Base-by-base conservation (phyloP, 2,113 vertebrate genomes). In the Charina bottae region DNA sequence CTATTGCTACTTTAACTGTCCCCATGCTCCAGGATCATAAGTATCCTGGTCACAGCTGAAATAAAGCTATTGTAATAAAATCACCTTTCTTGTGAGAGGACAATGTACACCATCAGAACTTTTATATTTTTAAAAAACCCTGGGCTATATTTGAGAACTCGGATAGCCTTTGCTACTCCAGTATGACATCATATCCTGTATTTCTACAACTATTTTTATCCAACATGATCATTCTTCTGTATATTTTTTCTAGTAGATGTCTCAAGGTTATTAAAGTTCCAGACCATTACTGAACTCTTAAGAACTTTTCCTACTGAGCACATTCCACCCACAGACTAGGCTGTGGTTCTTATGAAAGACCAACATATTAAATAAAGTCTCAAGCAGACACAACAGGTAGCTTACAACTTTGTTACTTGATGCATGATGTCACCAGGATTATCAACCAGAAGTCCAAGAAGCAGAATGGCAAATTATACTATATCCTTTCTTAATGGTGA, bases 291-390 rank as follows among this genome's bases (percentile, higher is more conserved):
- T 92, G 78, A 92, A 92, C 87, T 92, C 23, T 2, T 55, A 89
- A 85, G 64, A 62, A 78, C 56, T 89, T 89, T 92, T 55, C 72
- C 15, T 55, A 55, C 58, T 15, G 12, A 84, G 58, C 19, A 89
- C 86, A 55, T 15, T 55, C 94, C 92, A 85, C 95, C 96, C 96
- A 96, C 96, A 93, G 88, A 78, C 0, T 68, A 83, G 93, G 89
- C 4, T 94, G 95, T 83, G 95, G 96, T 92, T 93, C 89, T 23
- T 5, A 68, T 88, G 89, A 83, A 49, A 88, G 15, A 87, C 89
- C 85, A n/a, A 87, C 10, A 86, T 13, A 54, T 2, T 58, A 85
- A 92, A 64, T 59, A 91, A 1, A 42, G 85, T 89, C 53, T 60
- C 91, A 28, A 55, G 0, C 2, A 60, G 7, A 53, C 60, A 49